Conservation (phyloP, 2,888 invertebrate genomes). For the Gymnocheta viridis region DNA sequence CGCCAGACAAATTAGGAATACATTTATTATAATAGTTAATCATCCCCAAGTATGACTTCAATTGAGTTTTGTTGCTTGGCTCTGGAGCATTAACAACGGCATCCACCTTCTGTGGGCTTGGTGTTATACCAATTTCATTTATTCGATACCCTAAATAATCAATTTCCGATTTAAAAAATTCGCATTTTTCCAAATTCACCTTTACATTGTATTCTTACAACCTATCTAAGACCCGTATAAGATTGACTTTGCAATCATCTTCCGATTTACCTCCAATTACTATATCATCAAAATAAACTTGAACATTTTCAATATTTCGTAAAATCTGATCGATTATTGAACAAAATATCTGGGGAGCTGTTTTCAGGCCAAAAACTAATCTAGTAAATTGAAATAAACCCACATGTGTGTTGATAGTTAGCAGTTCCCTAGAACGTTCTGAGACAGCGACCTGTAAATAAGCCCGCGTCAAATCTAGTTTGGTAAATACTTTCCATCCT, state of each 20-base stretch:
- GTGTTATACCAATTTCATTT: conserved; percentile 51
- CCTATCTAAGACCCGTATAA: conserved; percentile 46
- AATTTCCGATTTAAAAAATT: conserved; percentile 64
- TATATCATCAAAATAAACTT: conserved; percentile 65
- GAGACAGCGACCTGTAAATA: conserved; percentile 57
- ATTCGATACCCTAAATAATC: conserved; percentile 61
- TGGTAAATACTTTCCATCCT: conserved; percentile 62
- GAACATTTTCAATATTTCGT: conserved; percentile 18
- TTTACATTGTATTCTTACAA: conserved; percentile 64
- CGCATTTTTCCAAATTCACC: neutral
- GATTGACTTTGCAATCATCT: conserved; percentile 46
- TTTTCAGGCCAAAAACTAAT: conserved; percentile 63
- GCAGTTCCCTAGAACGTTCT: neutral
- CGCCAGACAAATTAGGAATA: conserved; percentile 49
- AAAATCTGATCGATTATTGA: conserved; percentile 1
- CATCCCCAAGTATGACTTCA: too few species aligned
- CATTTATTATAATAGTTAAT: too few species aligned
- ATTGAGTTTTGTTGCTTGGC: conserved; percentile 52
- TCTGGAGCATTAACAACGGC: conserved; percentile 44
- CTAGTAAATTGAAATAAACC: conserved; percentile 12
- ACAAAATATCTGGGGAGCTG: conserved; percentile 38
- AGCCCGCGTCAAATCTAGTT: conserved; percentile 42
- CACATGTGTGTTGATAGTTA: neutral
- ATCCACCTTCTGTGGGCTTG: conserved; percentile 34
- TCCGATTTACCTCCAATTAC: conserved; percentile 57